A percentile compares a stretch with the other conserved stretches of the same genome.
Evolutionary conservation across 2,113 vertebrate species (phyloP).

Genomic region (Procavia capensis): DNA sequence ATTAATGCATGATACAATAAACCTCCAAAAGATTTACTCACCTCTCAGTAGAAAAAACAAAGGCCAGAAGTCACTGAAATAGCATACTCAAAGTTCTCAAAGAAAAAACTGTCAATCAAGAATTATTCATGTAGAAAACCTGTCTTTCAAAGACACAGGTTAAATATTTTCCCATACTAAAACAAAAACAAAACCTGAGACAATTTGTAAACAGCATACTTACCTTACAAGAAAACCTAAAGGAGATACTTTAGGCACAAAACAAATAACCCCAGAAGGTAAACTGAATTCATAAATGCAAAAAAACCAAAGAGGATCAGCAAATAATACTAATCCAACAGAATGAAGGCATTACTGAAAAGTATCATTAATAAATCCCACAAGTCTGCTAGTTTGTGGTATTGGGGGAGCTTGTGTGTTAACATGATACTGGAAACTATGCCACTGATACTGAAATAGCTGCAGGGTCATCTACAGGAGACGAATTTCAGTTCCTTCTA

Average conservation of each 20-base stretch:
- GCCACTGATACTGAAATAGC: too few relatives aligned
- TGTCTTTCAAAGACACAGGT: background rate
- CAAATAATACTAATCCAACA: too few relatives aligned
- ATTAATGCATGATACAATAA: background rate
- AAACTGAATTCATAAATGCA: background rate
- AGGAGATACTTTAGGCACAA: background rate
- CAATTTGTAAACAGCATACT: background rate
- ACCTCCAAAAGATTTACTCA: background rate
- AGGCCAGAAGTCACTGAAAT: background rate
- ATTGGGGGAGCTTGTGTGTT: too few relatives aligned
- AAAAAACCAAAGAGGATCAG: too few relatives aligned
- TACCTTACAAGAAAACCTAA: background rate
- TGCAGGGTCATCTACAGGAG: too few relatives aligned
- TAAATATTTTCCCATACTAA: background rate
- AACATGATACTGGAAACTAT: too few relatives aligned
- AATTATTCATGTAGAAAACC: too few relatives aligned
- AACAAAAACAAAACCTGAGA: background rate
- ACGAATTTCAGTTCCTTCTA: too few relatives aligned
- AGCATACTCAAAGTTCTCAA: background rate
- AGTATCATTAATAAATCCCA: too few relatives aligned
- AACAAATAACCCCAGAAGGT: background rate
- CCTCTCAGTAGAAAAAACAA: background rate
- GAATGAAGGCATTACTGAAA: too few relatives aligned
- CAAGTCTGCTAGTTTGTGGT: too few relatives aligned
- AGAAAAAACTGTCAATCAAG: background rate